Percentiles rank a stretch among this genome's conserved stretches.
These are phyloP conservation scores for Heliangelus exortis DNA, from an alignment of 2,797 vertebrate genomes.

Conservation along the genomic window DNA sequence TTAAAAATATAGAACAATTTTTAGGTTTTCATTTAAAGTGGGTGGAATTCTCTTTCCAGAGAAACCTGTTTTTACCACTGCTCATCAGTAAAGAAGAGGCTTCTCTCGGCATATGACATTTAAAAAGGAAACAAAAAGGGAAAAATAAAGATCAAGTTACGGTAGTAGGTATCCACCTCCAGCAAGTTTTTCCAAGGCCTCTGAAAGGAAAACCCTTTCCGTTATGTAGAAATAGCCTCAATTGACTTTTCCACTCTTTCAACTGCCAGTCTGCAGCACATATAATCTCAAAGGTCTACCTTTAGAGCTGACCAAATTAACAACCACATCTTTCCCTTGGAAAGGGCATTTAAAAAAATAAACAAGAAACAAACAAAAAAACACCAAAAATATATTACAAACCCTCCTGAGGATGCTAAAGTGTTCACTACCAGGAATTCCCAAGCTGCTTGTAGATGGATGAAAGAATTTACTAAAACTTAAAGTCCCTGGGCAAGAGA, in stretches of 20 bases:
- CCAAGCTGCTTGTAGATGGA: background rate
- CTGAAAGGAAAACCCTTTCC: conserved; percentile 53
- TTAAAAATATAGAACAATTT: background rate
- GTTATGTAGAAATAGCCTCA: conserved; percentile 49
- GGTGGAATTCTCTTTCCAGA: conserved; percentile 39
- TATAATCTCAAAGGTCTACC: background rate
- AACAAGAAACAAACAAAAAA: background rate
- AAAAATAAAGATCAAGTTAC: conserved; percentile 44
- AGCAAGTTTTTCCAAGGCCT: conserved; percentile 55
- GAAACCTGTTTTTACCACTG: conserved; percentile 27
- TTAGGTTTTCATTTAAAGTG: conserved; percentile 15
- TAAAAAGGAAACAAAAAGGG: conserved; percentile 50
- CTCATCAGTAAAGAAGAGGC: background rate
- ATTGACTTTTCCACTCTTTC: conserved; percentile 51
- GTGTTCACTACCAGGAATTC: background rate
- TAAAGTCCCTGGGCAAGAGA: background rate
- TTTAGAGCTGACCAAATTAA: conserved; percentile 24
- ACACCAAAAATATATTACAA: background rate
- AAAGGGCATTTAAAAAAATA: background rate
- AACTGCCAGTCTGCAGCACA: background rate
- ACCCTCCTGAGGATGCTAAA: background rate
- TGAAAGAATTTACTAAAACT: background rate
- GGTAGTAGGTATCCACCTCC: conserved; percentile 21
- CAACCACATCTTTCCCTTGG: background rate
- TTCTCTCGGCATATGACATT: conserved; percentile 27